Percentiles rank a stretch among this genome's conserved stretches.
These are phyloP conservation scores for Ecdyonurus torrentis DNA, from an alignment of 2,888 invertebrate species.

Conservation along the genomic window DNA sequence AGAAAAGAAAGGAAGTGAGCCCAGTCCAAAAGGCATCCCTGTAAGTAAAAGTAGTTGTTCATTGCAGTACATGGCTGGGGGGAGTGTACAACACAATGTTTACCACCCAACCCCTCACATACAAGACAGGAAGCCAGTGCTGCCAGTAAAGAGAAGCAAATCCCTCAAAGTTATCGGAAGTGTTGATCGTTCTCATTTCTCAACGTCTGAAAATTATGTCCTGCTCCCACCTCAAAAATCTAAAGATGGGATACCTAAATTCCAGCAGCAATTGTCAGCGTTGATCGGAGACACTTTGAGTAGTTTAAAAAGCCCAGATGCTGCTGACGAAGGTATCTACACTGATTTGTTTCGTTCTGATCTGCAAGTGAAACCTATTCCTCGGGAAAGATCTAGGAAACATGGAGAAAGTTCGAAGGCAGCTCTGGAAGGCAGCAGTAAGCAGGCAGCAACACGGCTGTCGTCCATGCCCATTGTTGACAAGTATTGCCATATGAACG, in stretches of 20 bases:
- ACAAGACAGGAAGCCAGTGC: slow-evolving; percentile 16
- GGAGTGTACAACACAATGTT: neutral
- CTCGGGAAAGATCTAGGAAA: neutral
- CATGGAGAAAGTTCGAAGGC: neutral
- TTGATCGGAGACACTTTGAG: neutral
- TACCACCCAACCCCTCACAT: neutral
- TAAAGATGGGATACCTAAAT: slow-evolving; percentile 7
- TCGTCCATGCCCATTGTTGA: neutral
- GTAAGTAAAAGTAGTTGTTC: too few relatives aligned
- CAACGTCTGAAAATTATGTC: slow-evolving; percentile 10
- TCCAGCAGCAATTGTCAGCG: neutral
- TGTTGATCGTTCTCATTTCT: slow-evolving; percentile 15
- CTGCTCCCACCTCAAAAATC: slow-evolving; percentile 8
- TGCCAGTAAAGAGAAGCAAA: slow-evolving; percentile 25
- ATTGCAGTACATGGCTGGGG: too few relatives aligned
- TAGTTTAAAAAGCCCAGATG: too few relatives aligned
- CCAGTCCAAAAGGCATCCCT: neutral
- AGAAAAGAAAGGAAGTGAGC: neutral
- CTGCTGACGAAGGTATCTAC: neutral
- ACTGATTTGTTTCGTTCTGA: neutral
- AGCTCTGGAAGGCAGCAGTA: neutral
- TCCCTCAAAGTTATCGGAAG: slow-evolving; percentile 21
- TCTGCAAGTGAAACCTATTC: neutral
- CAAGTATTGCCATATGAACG: neutral
- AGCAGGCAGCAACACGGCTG: neutral